Conservation (phyloP, 92 coral and sea anemone species). For the Micromussa lordhowensis region DNA sequence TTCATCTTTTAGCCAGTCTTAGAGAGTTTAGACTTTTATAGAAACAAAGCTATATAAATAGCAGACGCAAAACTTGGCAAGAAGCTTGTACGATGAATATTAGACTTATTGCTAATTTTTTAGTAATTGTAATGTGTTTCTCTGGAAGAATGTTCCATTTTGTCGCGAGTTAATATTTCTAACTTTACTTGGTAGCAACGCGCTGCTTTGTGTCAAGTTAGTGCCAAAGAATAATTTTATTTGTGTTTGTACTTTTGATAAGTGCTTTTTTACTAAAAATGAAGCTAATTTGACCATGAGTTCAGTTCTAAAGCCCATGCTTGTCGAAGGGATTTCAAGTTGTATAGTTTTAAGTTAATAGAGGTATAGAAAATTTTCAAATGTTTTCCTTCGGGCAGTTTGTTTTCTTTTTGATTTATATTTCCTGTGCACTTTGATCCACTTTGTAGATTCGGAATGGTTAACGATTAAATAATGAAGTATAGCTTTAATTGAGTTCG, state of each 20-base stretch:
- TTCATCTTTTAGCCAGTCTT: neutral
- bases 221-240: neutral
- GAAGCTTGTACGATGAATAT: neutral
- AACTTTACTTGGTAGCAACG: neutral
- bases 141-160: neutral
- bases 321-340: neutral
- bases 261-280: neutral
- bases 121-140: neutral
- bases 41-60: neutral
- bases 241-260: neutral
- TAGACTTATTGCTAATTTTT: constrained; percentile 6
- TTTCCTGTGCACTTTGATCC: neutral
- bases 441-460: neutral
- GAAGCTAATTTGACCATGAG: neutral
- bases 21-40: neutral
- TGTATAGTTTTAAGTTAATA: neutral
- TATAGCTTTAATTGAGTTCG: neutral
- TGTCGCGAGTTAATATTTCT: neutral
- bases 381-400: neutral
- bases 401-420: neutral
- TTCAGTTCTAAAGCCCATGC: neutral
- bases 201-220: neutral
- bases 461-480: neutral
- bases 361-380: neutral
- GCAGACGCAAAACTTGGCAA: neutral